Evolutionary conservation across 2,888 invertebrate genomes (phyloP).

Genomic region (Rhogogaster chlorosoma): DNA sequence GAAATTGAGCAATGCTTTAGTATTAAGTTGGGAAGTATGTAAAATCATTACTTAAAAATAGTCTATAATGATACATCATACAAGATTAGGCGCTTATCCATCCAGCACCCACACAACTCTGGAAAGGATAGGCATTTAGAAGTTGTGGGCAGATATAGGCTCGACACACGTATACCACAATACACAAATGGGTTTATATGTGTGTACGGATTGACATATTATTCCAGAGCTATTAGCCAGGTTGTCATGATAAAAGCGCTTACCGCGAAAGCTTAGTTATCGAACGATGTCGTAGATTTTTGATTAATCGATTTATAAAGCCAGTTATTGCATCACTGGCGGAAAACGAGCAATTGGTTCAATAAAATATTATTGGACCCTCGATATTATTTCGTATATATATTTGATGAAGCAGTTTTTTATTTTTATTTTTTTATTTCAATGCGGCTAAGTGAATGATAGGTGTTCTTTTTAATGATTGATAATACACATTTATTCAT

Average conservation of each 20-base stretch:
- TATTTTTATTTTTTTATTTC: background rate
- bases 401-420: background rate
- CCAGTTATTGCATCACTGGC: conserved; percentile 50
- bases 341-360: conserved; percentile 38
- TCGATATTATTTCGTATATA: background rate
- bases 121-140: conserved; percentile 18
- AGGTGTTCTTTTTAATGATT: conserved; percentile 9
- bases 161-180: conserved; percentile 9
- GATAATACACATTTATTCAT: conserved; percentile 3
- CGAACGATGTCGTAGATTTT: conserved; percentile 54
- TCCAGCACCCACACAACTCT: background rate
- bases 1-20: conserved; percentile 13
- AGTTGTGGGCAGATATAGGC: background rate
- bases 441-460: conserved; percentile 4
- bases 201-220: conserved; percentile 53
- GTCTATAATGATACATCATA: conserved; percentile 49
- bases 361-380: conserved; percentile 45
- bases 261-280: conserved; percentile 53
- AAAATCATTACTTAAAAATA: conserved; percentile 43
- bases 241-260: conserved; percentile 52
- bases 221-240: conserved; percentile 52
- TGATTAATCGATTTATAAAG: conserved; percentile 54
- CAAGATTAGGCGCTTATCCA: conserved; percentile 43
- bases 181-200: conserved; percentile 17
- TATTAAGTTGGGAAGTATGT: conserved; percentile 19